Percentiles rank a stretch among this genome's conserved stretches.
Conservation (phyloP, 2,888 invertebrate species). For the Silvanus unidentatus region DNA sequence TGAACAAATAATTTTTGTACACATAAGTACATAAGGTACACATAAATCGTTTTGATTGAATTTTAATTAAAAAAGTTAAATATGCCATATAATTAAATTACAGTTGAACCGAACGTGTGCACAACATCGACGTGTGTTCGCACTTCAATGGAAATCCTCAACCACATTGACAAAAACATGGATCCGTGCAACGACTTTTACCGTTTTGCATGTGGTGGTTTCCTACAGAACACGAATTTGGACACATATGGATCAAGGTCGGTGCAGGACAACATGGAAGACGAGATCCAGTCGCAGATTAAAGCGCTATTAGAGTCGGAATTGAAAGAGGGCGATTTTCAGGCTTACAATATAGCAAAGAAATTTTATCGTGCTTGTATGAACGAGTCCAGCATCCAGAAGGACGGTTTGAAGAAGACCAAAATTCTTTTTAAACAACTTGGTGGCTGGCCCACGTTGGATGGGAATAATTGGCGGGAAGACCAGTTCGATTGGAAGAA, state of each 20-base stretch:
- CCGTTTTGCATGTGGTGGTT: slow-evolving; percentile 68
- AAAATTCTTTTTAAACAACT: slow-evolving; percentile 44
- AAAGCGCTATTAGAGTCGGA: slow-evolving; percentile 28
- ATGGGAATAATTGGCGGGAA: slow-evolving; percentile 46
- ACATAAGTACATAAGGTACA: no score
- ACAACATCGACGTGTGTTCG: slow-evolving; percentile 26
- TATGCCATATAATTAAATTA: no score
- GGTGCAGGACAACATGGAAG: slow-evolving; percentile 24
- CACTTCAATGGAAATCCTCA: slow-evolving; percentile 58
- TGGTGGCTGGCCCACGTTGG: slow-evolving; percentile 57
- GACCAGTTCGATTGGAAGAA: slow-evolving; percentile 40
- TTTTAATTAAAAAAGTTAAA: no score
- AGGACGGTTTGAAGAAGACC: slow-evolving; percentile 32
- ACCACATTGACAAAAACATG: slow-evolving; percentile 59
- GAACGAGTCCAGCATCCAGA: slow-evolving; percentile 35
- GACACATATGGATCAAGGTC: slow-evolving; percentile 49
- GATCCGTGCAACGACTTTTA: slow-evolving; percentile 77
- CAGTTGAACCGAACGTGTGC: slow-evolving; percentile 28
- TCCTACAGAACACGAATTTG: slow-evolving; percentile 59
- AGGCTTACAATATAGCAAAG: slow-evolving; percentile 30
- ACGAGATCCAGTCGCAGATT: slow-evolving; percentile 30
- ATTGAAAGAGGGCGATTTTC: slow-evolving; percentile 16
- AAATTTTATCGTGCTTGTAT: slow-evolving; percentile 39
- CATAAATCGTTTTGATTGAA: no score
- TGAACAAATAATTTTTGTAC: no score